phyloP scores from a whole-genome alignment of 2,888 invertebrate species.

The Trachelus tabidus region DNA sequence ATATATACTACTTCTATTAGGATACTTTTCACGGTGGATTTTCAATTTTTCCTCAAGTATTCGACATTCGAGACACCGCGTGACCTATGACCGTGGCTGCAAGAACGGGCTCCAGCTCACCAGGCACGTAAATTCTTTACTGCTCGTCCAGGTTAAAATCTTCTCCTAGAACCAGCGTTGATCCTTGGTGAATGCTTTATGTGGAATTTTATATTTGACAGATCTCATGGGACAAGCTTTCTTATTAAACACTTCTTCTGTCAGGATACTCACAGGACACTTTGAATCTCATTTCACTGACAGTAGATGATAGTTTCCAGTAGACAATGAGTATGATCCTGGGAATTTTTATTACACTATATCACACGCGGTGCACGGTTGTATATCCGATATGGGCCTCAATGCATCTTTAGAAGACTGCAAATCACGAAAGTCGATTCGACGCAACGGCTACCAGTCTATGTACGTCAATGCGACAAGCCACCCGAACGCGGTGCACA shows the following conservation, averaged over 20 bases:
- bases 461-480: not conserved
- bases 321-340: not conserved
- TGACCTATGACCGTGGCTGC: not conserved
- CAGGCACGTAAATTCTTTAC: not conserved
- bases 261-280: not conserved
- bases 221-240: not conserved
- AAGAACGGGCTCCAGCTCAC: not conserved
- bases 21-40: not conserved
- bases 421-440: not conserved
- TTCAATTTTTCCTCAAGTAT: not conserved
- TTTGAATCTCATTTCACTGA: not conserved
- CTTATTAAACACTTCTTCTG: not conserved
- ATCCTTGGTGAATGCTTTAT: not conserved
- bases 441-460: not conserved
- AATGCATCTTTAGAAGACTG: not conserved
- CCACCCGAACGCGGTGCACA: not conserved
- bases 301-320: not conserved
- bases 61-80: not conserved
- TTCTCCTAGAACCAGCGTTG: not conserved
- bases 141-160: not conserved
- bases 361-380: not conserved
- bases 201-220: not conserved
- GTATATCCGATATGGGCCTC: not conserved
- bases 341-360: not conserved
- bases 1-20: not conserved